A percentile compares a stretch with the other conserved stretches of the same genome.
These are phyloP conservation scores for Herpetotheres cachinnans DNA, from an alignment of 2,113 vertebrate species.

Conservation along the genomic window DNA sequence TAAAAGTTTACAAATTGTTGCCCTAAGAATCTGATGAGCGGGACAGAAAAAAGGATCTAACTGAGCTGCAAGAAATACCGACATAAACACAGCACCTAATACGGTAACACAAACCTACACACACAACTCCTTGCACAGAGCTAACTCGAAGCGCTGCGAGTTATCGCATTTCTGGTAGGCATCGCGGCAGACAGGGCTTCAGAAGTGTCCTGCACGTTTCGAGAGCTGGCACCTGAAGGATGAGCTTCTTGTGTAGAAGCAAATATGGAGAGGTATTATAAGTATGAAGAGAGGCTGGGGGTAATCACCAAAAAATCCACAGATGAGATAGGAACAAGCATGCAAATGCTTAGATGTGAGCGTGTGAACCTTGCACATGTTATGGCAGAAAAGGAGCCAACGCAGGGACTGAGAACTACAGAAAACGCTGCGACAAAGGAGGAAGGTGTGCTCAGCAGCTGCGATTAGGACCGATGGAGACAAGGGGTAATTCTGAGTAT, in stretches of 20 bases:
- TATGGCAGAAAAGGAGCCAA: not conserved
- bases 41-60: not conserved
- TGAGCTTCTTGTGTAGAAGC: not conserved
- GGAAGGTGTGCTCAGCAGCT: not conserved
- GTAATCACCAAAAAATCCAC: not conserved
- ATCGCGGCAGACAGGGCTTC: not conserved
- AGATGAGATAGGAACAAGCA: not conserved
- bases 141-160: accelerated
- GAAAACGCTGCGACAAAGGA: not conserved
- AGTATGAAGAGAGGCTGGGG: accelerated
- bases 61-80: not conserved
- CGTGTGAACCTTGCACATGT: accelerated
- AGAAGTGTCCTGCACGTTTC: accelerated
- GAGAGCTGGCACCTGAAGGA: not conserved
- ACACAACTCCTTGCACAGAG: not conserved
- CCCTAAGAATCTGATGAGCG: not conserved
- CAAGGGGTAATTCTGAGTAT: not conserved
- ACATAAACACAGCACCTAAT: not conserved
- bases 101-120: accelerated
- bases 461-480: accelerated
- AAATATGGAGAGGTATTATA: not conserved
- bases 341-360: not conserved
- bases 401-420: not conserved
- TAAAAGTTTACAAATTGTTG: not conserved
- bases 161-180: not conserved